Conservation (phyloP, 2,797 vertebrate genomes). For the Hoplostethus mediterraneus region DNA sequence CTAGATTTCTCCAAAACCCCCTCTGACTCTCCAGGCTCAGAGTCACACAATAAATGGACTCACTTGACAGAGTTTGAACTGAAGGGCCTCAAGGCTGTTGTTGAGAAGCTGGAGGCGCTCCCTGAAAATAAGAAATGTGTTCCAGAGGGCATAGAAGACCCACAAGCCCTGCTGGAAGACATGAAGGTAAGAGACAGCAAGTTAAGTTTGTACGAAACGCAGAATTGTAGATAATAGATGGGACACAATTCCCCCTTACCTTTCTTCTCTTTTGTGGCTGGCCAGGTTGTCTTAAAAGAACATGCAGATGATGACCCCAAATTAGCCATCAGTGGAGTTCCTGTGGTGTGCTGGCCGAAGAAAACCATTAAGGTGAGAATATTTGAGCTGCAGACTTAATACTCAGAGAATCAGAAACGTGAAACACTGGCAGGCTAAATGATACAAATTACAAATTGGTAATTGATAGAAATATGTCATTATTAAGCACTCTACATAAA, state of each 20-base stretch:
- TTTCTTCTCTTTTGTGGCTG: conserved; percentile 1
- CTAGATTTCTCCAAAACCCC: conserved; percentile 90
- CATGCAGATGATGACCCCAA: conserved; percentile 93
- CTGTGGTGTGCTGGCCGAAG: conserved; percentile 95
- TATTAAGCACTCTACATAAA: too few relatives aligned
- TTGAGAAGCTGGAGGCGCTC: conserved; percentile 96
- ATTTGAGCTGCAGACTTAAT: not conserved
- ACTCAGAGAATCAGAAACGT: not conserved
- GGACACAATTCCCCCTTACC: not conserved
- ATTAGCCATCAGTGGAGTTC: conserved; percentile 92
- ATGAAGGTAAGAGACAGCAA: conserved; percentile 88
- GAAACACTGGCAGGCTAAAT: too few relatives aligned
- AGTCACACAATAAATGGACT: conserved; percentile 88
- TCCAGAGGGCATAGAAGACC: conserved; percentile 92
- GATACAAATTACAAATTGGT: too few relatives aligned
- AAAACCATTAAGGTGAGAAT: conserved; percentile 90
- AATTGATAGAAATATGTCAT: too few relatives aligned
- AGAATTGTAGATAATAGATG: not conserved
- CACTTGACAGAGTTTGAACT: conserved; percentile 96
- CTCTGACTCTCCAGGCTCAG: conserved; percentile 87
- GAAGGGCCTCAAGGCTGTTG: conserved; percentile 91
- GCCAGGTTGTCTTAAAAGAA: conserved; percentile 93
- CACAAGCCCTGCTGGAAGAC: conserved; percentile 92
- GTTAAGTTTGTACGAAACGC: not conserved
- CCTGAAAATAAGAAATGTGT: conserved; percentile 95